Conservation (phyloP, 2,797 vertebrate genomes). For the Peromyscus attwateri region DNA sequence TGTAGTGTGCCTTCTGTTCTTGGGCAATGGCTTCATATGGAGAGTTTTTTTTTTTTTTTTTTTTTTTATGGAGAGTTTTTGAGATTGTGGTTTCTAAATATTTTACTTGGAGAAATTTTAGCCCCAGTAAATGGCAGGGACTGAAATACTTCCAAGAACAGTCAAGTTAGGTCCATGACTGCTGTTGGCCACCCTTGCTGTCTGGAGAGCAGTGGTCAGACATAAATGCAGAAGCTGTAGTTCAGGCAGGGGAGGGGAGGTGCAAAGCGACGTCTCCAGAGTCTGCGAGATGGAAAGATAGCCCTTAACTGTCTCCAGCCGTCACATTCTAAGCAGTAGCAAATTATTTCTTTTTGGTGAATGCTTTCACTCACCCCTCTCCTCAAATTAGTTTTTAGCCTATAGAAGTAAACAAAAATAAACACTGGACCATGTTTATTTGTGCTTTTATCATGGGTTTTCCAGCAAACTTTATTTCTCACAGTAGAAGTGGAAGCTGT, state of each 20-base stretch:
- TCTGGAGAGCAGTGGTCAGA: not conserved
- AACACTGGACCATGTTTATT: not conserved
- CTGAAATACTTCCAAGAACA: conserved; percentile 47
- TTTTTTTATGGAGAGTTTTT: conserved; percentile 4
- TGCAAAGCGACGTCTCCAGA: not conserved
- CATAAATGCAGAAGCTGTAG: not conserved
- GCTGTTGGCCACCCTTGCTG: not conserved
- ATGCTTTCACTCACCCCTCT: not conserved
- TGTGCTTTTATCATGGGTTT: not conserved
- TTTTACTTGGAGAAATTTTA: conserved; percentile 54
- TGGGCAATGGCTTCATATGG: not conserved
- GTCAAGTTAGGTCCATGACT: not conserved
- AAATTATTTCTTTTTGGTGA: not conserved
- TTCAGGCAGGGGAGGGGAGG: not conserved
- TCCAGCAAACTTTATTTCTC: not conserved
- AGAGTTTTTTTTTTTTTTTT: too few species aligned
- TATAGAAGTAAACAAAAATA: not conserved
- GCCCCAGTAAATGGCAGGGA: conserved; percentile 24
- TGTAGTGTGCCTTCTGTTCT: not conserved
- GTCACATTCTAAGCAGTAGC: not conserved
- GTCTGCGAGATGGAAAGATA: not conserved
- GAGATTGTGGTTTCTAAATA: conserved; percentile 10
- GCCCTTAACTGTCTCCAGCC: not conserved
- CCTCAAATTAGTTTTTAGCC: not conserved
- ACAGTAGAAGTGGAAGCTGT: not conserved